Evolutionary conservation across 2,797 vertebrate species (phyloP).

Genomic region (Nannoperca obscura): DNA sequence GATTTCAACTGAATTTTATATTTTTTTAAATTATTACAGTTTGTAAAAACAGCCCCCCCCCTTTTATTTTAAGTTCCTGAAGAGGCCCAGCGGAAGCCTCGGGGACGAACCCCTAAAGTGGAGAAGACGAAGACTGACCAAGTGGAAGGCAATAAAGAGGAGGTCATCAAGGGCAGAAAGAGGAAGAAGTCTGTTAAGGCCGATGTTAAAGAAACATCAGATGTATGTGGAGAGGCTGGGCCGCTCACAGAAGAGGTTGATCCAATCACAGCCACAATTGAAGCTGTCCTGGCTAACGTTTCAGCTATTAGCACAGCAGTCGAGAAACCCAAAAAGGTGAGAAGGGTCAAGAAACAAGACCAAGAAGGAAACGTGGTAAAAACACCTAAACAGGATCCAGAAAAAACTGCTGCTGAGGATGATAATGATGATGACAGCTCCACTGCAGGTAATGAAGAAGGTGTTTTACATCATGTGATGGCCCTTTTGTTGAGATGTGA

Average conservation of each 20-base stretch:
- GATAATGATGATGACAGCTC: constrained; percentile 80
- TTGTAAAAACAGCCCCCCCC: background rate
- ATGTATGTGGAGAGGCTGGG: constrained; percentile 36
- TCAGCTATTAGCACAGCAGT: constrained; percentile 31
- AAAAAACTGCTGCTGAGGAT: constrained; percentile 61
- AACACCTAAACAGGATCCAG: constrained; percentile 65
- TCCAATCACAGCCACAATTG: constrained; percentile 73
- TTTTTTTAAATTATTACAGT: background rate
- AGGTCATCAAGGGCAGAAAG: constrained; percentile 64
- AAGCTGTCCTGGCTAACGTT: constrained; percentile 74
- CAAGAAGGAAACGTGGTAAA: constrained; percentile 61
- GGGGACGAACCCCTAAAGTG: constrained; percentile 71
- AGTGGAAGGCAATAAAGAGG: constrained; percentile 48
- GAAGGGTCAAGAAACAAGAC: constrained; percentile 76
- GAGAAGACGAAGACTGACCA: constrained; percentile 56
- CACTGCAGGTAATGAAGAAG: constrained; percentile 72
- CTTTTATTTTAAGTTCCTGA: constrained; percentile 48
- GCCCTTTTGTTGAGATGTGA: background rate
- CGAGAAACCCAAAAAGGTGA: constrained; percentile 77
- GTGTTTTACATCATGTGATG: background rate
- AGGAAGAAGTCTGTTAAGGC: constrained; percentile 74
- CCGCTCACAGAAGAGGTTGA: constrained; percentile 61
- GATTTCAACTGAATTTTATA: background rate
- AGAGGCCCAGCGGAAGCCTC: constrained; percentile 65
- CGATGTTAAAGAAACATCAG: constrained; percentile 55